Conservation (phyloP, 2,113 vertebrate genomes). For the Salvelinus namaycush region DNA sequence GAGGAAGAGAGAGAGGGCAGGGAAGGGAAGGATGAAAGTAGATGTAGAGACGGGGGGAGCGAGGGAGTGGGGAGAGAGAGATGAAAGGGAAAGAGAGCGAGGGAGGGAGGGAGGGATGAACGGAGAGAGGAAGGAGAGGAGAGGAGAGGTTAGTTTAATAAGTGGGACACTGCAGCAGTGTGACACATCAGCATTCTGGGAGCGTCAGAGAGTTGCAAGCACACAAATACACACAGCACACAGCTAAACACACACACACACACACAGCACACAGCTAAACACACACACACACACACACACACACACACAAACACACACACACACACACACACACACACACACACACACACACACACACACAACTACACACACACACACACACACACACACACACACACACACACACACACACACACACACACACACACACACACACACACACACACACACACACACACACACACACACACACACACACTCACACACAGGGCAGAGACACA, state of each 20-base stretch:
- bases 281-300: neutral
- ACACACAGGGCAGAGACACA: neutral
- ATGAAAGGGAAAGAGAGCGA: neutral
- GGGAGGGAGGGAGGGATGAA: neutral
- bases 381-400: neutral
- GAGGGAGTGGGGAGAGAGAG: neutral
- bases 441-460: conserved; percentile 16
- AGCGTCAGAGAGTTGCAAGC: conserved; percentile 60
- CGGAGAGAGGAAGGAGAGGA: conserved; percentile 10
- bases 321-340: neutral
- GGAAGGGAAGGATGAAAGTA: conserved; percentile 23
- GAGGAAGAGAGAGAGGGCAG: neutral
- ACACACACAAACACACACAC: conserved; percentile 19
- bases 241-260: neutral
- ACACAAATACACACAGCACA: conserved; percentile 29
- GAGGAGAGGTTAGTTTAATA: conserved; percentile 74
- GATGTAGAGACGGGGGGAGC: conserved; percentile 1
- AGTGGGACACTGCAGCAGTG: conserved; percentile 79
- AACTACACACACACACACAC: neutral
- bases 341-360: conserved; percentile 24
- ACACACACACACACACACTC: neutral
- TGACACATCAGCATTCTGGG: conserved; percentile 81
- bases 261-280: neutral
- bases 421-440: neutral
- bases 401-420: conserved; percentile 22